Evolutionary conservation across 2,797 vertebrate genomes (phyloP).

Genomic region (Phaenicophaeus curvirostris): DNA sequence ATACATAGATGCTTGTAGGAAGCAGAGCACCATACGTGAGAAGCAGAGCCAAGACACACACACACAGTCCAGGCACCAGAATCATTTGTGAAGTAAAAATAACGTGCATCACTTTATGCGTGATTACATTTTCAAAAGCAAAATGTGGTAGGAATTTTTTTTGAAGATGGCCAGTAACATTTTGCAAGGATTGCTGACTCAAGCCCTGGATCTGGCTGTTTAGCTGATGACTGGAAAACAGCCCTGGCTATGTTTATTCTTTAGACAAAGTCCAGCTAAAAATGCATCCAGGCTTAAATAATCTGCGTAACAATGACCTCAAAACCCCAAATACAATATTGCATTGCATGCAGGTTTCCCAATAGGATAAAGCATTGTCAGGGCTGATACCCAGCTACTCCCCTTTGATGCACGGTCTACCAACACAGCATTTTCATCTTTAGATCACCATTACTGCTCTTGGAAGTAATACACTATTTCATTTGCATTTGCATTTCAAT

Average conservation of each 20-base stretch:
- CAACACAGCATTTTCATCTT: not conserved
- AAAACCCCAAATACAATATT: constrained; percentile 57
- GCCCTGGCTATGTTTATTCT: constrained; percentile 67
- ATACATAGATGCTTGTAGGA: not conserved
- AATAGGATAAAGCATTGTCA: constrained; percentile 4
- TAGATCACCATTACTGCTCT: not conserved
- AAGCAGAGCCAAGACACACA: not conserved
- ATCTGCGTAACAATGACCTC: constrained; percentile 69
- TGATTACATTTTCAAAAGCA: constrained; percentile 39
- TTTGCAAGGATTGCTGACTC: constrained; percentile 65
- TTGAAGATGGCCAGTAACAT: constrained; percentile 25
- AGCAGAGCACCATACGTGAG: not conserved
- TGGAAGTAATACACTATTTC: constrained; percentile 12
- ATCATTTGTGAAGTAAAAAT: constrained; percentile 11
- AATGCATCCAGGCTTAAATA: constrained; percentile 69
- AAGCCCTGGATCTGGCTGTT: constrained; percentile 34
- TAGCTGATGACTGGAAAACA: constrained; percentile 66
- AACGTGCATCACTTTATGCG: not conserved
- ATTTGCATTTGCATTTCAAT: constrained; percentile 53
- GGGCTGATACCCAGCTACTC: constrained; percentile 1
- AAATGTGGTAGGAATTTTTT: constrained; percentile 29
- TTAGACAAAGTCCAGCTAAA: constrained; percentile 75
- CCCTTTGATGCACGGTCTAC: not conserved
- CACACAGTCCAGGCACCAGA: not conserved
- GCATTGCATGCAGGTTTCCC: constrained; percentile 38